Evolutionary conservation across 2,113 vertebrate species (phyloP), one percentile per base, ranked within the genome.

Genomic region (Ascaphus truei): DNA sequence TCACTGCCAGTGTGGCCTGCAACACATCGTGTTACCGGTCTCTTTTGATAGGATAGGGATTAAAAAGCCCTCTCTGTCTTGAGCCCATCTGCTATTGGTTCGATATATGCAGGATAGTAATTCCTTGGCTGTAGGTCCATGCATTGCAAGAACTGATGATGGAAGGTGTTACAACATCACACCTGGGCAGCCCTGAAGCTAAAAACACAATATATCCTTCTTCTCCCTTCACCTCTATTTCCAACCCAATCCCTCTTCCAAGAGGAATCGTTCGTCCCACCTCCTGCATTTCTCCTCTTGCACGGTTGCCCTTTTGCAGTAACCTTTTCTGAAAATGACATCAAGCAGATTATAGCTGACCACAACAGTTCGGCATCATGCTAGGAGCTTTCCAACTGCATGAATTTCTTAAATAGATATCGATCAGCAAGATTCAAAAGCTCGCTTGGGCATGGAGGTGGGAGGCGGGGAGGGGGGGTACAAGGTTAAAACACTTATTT

Each of bases 391-490:
- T 51, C 56, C 45, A 15, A 34, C 31, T 52, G 66, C 67, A 61
- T 71, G 67, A 41, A 61, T 71, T 61, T 71, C 67, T 52, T 45
- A 51, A 71, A 71, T 71, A 71, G 57, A 52, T 71, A 71, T 71
- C 27, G 67, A 61, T 71, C 67, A 41, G 56, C 26, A 69, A 60
- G 33, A 52, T 48, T 71, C 16, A 53, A 60, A 60, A 61, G 31
- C 67, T 61, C 56, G 43, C 56, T 69, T 33, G 43, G 67, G 45
- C 56, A 60, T 51, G 41, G n/a, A n/a, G n/a, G n/a, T n/a, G n/a
- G n/a, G n/a, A 55, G 16, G 12, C 29, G n/a, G 34, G 25, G 56
- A 50, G 47, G 16, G 43, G 53, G 43, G 50, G 33, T 30, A 59
- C 27, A 71, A 51, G 58, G 45, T 51, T 41, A 52, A 61, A 52